These are phyloP conservation scores for Xiphorhynchus elegans DNA, from an alignment of 2,113 vertebrate genomes.

Conservation along the genomic window DNA sequence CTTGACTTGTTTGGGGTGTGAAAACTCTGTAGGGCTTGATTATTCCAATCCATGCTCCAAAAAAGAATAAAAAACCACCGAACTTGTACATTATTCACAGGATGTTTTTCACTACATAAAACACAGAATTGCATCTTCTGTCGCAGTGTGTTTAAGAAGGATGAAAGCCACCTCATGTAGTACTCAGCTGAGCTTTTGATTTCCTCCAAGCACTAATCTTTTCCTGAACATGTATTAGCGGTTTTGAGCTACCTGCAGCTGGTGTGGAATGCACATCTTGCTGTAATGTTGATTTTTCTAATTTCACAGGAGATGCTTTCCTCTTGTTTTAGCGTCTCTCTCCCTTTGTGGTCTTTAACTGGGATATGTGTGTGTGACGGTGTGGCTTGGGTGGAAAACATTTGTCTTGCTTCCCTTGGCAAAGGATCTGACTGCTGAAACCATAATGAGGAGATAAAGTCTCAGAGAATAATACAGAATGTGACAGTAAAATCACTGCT, in stretches of 20 bases:
- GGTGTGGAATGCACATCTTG: background rate
- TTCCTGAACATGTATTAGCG: background rate
- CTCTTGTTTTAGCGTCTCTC: background rate
- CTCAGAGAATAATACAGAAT: background rate
- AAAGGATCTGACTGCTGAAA: background rate
- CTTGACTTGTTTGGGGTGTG: background rate
- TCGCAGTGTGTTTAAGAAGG: background rate
- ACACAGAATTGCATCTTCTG: background rate
- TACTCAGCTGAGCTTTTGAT: background rate
- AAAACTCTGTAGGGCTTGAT: background rate
- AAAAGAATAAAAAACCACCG: fast-evolving
- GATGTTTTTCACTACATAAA: background rate
- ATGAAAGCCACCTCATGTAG: background rate
- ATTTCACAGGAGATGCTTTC: background rate
- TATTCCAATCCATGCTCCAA: background rate
- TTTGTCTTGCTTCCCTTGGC: background rate
- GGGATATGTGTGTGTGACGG: background rate
- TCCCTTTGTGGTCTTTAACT: background rate
- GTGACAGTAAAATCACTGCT: background rate
- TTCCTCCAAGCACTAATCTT: background rate
- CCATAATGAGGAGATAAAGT: background rate
- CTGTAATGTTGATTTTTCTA: background rate
- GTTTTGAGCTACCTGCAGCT: background rate
- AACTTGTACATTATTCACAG: background rate
- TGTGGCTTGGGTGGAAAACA: fast-evolving